Evolutionary conservation across 2,797 vertebrate species (phyloP).

Genomic region (Eospalax fontanierii): DNA sequence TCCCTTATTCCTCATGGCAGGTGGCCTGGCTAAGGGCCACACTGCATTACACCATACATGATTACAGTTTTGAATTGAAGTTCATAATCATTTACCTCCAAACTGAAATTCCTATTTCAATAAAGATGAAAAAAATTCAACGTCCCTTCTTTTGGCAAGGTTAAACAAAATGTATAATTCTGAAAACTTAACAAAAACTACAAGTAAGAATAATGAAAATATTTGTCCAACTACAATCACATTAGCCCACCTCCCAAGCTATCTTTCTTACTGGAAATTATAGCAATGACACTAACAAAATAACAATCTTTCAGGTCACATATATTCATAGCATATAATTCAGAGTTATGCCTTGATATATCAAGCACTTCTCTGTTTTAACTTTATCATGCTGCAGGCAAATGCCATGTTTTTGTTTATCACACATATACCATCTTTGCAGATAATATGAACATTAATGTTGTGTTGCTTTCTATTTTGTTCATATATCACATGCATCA

Average conservation of each 20-base stretch:
- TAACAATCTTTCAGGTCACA: background rate
- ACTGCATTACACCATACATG: too few relatives aligned
- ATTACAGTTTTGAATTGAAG: constrained; percentile 37
- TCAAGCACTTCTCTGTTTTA: background rate
- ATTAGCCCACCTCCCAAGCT: background rate
- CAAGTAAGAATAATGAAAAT: constrained; percentile 2
- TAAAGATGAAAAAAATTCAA: constrained; percentile 33
- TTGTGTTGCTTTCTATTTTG: constrained; percentile 54
- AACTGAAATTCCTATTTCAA: constrained; percentile 65
- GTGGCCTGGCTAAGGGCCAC: too few relatives aligned
- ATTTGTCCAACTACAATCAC: background rate
- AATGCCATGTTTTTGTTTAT: constrained; percentile 39
- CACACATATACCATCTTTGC: constrained; percentile 3
- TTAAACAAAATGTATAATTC: background rate
- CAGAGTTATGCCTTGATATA: background rate
- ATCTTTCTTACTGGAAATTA: background rate
- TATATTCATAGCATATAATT: background rate
- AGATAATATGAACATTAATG: constrained; percentile 22
- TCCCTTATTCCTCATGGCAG: too few relatives aligned
- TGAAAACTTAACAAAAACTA: background rate
- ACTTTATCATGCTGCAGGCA: background rate
- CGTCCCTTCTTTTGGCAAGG: background rate
- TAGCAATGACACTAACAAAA: background rate
- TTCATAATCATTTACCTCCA: constrained; percentile 24
- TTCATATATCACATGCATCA: background rate